phyloP scores from a whole-genome alignment of 2,113 vertebrate genomes.

The Salvator merianae region DNA sequence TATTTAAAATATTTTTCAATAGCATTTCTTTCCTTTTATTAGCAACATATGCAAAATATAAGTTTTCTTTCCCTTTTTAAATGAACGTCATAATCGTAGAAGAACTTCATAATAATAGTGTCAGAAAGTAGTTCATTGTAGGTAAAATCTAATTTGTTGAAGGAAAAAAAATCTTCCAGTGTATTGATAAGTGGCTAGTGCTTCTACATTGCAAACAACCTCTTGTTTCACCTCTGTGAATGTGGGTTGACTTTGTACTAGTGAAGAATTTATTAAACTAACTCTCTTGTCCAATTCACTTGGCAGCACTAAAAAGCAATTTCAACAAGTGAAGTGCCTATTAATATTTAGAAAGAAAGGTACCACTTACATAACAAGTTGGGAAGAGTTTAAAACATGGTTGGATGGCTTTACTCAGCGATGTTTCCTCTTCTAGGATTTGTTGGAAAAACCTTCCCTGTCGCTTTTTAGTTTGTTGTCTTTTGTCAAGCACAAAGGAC shows the following conservation, averaged over 20 bases:
- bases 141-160: background rate
- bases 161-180: background rate
- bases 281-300: conserved; percentile 13
- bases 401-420: conserved; percentile 80
- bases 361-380: conserved; percentile 53
- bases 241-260: background rate
- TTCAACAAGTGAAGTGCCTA: conserved; percentile 60
- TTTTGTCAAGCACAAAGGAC: conserved; percentile 83
- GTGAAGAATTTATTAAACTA: conserved; percentile 46
- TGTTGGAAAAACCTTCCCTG: conserved; percentile 74
- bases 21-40: background rate
- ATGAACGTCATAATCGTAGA: rapidly evolving
- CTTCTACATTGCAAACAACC: background rate
- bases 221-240: conserved; percentile 12
- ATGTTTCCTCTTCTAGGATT: conserved; percentile 78
- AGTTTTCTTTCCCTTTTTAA: background rate
- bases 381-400: conserved; percentile 68
- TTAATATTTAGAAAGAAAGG: conserved; percentile 64
- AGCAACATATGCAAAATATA: background rate
- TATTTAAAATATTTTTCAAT: background rate
- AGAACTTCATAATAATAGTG: background rate
- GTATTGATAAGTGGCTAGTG: background rate
- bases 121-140: background rate
- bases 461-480: conserved; percentile 81
- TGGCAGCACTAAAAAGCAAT: conserved; percentile 50